These are phyloP conservation scores for Ectropis grisescens DNA, from an alignment of 1,140 invertebrate genomes.

Conservation along the genomic window DNA sequence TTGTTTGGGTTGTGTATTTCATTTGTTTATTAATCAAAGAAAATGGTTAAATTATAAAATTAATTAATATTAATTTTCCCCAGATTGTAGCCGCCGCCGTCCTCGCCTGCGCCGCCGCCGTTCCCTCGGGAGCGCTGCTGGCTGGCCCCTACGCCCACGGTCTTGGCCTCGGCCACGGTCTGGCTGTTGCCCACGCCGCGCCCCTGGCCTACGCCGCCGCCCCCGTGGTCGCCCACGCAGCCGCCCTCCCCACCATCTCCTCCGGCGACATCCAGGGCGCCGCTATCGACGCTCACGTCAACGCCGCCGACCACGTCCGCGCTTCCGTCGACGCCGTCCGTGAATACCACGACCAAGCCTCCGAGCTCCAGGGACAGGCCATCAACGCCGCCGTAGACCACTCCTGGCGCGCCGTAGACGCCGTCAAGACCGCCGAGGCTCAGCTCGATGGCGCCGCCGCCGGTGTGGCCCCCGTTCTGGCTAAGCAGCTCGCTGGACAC, in stretches of 20 bases:
- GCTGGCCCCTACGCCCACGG: constrained; percentile 38
- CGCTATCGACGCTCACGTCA: constrained; percentile 59
- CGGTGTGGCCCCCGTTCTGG: constrained; percentile 68
- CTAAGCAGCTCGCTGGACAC: constrained; percentile 46
- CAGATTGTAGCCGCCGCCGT: constrained; percentile 60
- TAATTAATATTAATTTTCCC: no score
- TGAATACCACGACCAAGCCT: constrained; percentile 71
- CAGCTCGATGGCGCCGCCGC: constrained; percentile 71
- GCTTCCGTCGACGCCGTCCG: constrained; percentile 50
- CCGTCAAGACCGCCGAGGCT: constrained; percentile 69
- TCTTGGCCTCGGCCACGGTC: constrained; percentile 19
- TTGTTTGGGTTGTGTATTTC: no score
- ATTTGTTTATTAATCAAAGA: no score
- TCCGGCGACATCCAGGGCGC: constrained; percentile 48
- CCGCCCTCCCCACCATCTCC: constrained; percentile 49
- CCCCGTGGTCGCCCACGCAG: constrained; percentile 14
- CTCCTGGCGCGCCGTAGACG: constrained; percentile 67
- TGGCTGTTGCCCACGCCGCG: constrained; percentile 25
- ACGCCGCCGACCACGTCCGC: constrained; percentile 50
- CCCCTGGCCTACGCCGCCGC: constrained; percentile 33
- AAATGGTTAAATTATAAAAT: no score
- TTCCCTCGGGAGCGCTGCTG: constrained; percentile 44
- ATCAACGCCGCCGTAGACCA: constrained; percentile 70
- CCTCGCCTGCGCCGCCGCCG: constrained; percentile 57
- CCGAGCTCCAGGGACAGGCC: constrained; percentile 71